Evolutionary conservation across 2,888 invertebrate species (phyloP).

Genomic region (Carcina quercana): DNA sequence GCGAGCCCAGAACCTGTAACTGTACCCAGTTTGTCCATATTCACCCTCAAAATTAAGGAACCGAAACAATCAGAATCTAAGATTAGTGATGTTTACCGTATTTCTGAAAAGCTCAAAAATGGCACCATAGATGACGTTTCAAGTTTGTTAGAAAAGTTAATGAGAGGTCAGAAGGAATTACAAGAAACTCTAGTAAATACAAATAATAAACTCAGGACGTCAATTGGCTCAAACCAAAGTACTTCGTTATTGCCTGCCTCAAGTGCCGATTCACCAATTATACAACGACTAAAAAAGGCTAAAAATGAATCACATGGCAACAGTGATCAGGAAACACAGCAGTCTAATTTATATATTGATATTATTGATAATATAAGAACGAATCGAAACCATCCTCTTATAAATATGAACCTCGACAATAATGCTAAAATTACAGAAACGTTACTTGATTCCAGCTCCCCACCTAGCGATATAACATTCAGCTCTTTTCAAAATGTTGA

Average conservation of each 20-base stretch:
- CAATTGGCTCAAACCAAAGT: conserved; percentile 9
- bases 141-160: conserved; percentile 29
- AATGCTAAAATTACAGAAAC: not conserved
- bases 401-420: not conserved
- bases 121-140: conserved; percentile 22
- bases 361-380: conserved; percentile 57
- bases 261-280: too few relatives aligned
- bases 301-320: conserved; percentile 11
- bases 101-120: conserved; percentile 16
- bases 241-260: too few relatives aligned
- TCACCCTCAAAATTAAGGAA: conserved; percentile 22
- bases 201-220: conserved; percentile 14
- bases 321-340: conserved; percentile 14
- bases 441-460: conserved; percentile 9
- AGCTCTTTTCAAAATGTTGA: conserved; percentile 29
- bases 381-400: conserved; percentile 9
- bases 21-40: conserved; percentile 27
- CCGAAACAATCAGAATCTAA: conserved; percentile 14
- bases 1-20: conserved; percentile 58
- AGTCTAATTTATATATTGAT: conserved; percentile 60
- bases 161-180: conserved; percentile 20
- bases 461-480: conserved; percentile 22
- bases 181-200: conserved; percentile 19
- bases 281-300: too few relatives aligned
- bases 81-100: conserved; percentile 10